Evolutionary conservation across 1,140 invertebrate genomes (phyloP).

Genomic region (Leptinotarsa lineolata): DNA sequence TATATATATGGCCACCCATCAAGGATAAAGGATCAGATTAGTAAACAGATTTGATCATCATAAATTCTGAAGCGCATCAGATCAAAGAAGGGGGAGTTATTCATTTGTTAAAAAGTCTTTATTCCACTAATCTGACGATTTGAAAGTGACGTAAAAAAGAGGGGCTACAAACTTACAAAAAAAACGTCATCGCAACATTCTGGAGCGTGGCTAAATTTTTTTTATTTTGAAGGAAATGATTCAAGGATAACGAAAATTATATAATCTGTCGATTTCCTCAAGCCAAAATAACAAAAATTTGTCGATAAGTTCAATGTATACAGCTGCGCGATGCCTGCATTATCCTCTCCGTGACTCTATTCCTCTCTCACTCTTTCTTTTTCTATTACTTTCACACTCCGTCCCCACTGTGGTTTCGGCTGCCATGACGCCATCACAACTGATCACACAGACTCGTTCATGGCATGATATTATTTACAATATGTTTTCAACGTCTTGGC

Average conservation of each 20-base stretch:
- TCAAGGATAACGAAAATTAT: neutral
- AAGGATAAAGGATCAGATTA: conserved; percentile 21
- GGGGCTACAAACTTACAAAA: conserved; percentile 11
- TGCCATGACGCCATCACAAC: neutral
- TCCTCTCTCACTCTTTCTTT: conserved; percentile 15
- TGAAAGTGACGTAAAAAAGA: conserved; percentile 10
- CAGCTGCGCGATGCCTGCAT: conserved; percentile 3
- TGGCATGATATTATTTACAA: conserved; percentile 19
- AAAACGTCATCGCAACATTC: conserved; percentile 15
- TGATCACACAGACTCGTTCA: conserved; percentile 1
- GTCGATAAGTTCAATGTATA: neutral
- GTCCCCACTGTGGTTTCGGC: neutral
- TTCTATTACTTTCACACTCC: neutral
- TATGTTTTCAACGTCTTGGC: neutral
- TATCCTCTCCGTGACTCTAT: conserved; percentile 7
- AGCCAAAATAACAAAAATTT: neutral
- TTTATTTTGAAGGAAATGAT: conserved; percentile 14
- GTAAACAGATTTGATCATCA: conserved; percentile 12
- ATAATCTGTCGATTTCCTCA: neutral
- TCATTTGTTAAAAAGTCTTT: neutral
- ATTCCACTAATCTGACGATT: conserved; percentile 9
- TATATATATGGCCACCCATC: conserved; percentile 16
- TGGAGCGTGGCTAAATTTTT: conserved; percentile 17
- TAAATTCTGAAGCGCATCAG: conserved; percentile 12
- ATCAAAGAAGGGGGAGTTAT: neutral